phyloP scores from a whole-genome alignment of 2,888 invertebrate genomes.

The Nesidiocoris tenuis region DNA sequence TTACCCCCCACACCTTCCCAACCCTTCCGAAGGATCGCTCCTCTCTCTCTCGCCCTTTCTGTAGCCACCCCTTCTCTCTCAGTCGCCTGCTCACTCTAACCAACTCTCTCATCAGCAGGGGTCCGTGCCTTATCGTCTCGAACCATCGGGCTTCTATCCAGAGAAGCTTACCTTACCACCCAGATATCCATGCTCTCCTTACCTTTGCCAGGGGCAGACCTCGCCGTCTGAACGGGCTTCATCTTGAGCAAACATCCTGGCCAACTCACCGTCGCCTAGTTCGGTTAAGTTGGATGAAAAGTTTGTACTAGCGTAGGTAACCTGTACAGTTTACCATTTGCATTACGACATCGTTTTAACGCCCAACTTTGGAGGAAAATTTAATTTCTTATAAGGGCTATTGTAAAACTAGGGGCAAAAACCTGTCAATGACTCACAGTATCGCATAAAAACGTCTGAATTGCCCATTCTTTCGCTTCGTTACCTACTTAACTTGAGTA shows the following conservation, averaged over 20 bases:
- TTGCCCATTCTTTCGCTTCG: no score
- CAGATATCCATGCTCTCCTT: background rate
- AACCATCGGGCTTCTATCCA: background rate
- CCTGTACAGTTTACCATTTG: background rate
- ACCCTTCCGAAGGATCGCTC: background rate
- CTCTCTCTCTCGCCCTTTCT: constrained; percentile 9
- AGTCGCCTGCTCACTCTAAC: background rate
- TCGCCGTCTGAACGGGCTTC: background rate
- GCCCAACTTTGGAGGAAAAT: no score
- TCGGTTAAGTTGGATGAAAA: background rate
- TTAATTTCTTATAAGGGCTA: no score
- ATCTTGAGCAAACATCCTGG: background rate
- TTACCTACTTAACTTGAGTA: no score
- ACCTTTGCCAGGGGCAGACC: background rate
- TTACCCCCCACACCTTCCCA: background rate
- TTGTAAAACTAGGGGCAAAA: no score
- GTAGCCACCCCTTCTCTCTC: background rate
- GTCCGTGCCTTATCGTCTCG: constrained; percentile 17
- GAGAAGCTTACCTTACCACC: background rate
- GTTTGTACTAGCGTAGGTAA: background rate
- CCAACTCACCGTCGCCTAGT: background rate
- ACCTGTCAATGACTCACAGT: no score
- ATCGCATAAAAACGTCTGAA: no score
- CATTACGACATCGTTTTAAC: background rate
- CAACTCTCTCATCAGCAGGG: constrained; percentile 7